phyloP scores from a whole-genome alignment of 2,113 vertebrate genomes.

The Archocentrus centrarchus region DNA sequence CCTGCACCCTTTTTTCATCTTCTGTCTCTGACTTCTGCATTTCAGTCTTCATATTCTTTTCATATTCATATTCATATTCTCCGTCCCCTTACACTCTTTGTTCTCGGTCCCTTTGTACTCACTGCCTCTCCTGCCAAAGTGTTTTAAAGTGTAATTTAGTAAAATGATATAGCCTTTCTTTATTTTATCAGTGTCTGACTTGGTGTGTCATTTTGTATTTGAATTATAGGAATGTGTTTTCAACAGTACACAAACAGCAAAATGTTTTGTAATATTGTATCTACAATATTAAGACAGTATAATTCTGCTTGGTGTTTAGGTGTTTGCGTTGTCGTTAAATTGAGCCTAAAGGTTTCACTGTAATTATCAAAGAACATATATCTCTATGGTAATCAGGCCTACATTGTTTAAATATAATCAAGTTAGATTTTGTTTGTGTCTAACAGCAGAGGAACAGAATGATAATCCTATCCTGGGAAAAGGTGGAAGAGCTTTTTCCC shows the following conservation, averaged over 20 bases:
- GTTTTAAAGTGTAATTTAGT: not conserved
- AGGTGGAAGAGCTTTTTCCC: not conserved
- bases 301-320: not conserved
- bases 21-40: not conserved
- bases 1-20: not conserved
- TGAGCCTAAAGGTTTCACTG: not conserved
- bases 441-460: not conserved
- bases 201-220: not conserved
- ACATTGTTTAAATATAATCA: not conserved
- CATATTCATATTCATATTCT: too few species aligned
- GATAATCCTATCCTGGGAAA: not conserved
- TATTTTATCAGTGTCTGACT: not conserved
- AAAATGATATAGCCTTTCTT: conserved; percentile 6
- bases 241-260: not conserved
- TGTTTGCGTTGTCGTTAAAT: not conserved
- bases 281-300: not conserved
- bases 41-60: conserved; percentile 6
- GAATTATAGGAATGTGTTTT: not conserved
- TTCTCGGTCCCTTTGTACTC: not conserved
- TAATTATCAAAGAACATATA: not conserved
- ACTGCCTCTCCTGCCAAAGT: not conserved
- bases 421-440: too few species aligned
- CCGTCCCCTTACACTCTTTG: not conserved
- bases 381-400: not conserved
- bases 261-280: not conserved